Base-by-base conservation (phyloP, 2,888 invertebrate genomes). In the Melinaea menophilus region DNA sequence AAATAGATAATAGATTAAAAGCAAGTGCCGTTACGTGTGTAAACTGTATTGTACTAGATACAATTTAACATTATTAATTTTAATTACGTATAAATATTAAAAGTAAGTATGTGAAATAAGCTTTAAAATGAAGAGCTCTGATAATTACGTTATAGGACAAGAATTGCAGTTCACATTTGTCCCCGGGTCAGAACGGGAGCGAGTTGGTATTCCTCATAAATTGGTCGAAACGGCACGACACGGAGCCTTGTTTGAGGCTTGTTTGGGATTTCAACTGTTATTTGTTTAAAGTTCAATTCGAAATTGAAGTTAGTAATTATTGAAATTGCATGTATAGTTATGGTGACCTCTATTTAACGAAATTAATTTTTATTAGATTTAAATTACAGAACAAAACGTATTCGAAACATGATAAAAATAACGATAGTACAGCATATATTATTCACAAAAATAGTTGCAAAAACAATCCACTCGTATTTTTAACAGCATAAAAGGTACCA, bases 251-350 rank as follows among this genome's bases (percentile, higher is more conserved):
- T 74, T 73, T 66, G 62, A 69, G 68, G 63, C 71, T 67, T 71
- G 71, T 72, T 73, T 68, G 64, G 69, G 67, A 70, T 71, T 71
- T 69, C 61, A 71, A 71, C 70, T 69, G 71, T 68, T 71, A 71
- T 69, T 68, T 63, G 67, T 65, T 63, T 62, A 62, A 65, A 63
- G 56, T 67, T 65, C 65, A 55, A 48, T 46, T 46, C 51, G 51
- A 48, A 56, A 55, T 61, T 61, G 60, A 54, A 48, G 61, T 65
- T 59, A 55, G 56, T 65, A 67, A 67, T 67, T 65, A 65, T 65
- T 63, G 63, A 63, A 59, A 65, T 65, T 65, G 61, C 58, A 46
- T 61, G 55, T 48, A 41, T 67, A 63, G 63, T 65, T 65, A 48
- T 62, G 37, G 51, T 58, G 56, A 56, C 59, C 46, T 7, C n/a